Base-by-base conservation (phyloP, 2,888 invertebrate species). In the Hirudinaria manillensis region DNA sequence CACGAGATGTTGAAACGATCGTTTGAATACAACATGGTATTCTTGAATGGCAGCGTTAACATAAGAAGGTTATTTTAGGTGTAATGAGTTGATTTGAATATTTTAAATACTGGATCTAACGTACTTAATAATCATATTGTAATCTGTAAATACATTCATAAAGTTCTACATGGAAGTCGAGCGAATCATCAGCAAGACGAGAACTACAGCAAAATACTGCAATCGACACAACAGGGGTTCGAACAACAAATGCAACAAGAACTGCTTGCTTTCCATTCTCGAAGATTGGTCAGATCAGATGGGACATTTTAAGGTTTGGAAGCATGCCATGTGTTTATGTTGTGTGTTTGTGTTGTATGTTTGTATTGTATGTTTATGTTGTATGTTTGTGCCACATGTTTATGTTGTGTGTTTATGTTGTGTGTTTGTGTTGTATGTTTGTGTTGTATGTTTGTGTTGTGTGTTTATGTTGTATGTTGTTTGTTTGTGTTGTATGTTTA, bases 261-360 rank as follows among this genome's bases (percentile, higher is more conserved):
- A 65, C 2, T 73, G 73, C 38, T 32, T 73, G 36, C 61, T 78
- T 0, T 76, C 77, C 13, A 77, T 77, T 1, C 72, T 80, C 7
- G 72, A 79, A 45, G 75, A 74, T 70, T 80, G 80, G 80, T 65
- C 76, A 38, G 19, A 56, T 19, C 78, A 80, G 67, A 76, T 80
- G 21, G 36, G 68, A 21, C 71, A 71, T 21, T 67, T 80, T 1
- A 77, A 79, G 72, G 78, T 79, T n/a, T 10, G n/a, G 45, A 38
- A 36, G 70, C 3, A 0, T 36, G 24, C 1, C 45, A 38, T 3
- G n/a, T 45, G 45, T 45, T 45, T 45, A 45, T 1, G 10, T 36
- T 36, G 68, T n/a, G 6, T n/a, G 68, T 10, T 29, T 29, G 27
- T 16, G 29, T 6, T n/a, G 24, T 36, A 34, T 27, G n/a, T n/a